A percentile compares a stretch with the other conserved stretches of the same genome.
Conservation (phyloP, 1,140 invertebrate species). For the Oncopeltus fasciatus region DNA sequence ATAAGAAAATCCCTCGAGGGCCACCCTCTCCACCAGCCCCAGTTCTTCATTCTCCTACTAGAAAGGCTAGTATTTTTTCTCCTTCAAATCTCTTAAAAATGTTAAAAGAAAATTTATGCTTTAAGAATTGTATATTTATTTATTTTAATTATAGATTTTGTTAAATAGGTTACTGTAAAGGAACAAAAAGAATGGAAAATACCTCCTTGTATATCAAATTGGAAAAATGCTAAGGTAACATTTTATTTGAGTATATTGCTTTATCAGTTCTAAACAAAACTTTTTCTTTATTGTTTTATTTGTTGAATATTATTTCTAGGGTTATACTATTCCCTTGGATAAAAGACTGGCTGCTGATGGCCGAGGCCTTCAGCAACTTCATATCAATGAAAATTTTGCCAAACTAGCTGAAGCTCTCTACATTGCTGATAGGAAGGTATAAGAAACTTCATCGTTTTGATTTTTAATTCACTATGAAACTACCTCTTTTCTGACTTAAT, state of each 20-base stretch:
- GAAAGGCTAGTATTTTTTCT: slow-evolving; percentile 44
- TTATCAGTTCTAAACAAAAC: too few relatives aligned
- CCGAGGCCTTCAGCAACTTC: slow-evolving; percentile 86
- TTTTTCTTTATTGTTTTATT: neutral
- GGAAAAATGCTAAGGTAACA: slow-evolving; percentile 92
- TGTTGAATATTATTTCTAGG: slow-evolving; percentile 32
- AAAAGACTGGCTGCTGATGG: slow-evolving; percentile 97
- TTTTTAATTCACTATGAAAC: too few relatives aligned
- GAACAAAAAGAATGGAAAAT: slow-evolving; percentile 99
- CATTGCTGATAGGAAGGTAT: slow-evolving; percentile 86
- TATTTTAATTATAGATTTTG: neutral
- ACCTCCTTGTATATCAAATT: slow-evolving; percentile 97
- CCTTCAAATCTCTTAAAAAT: neutral
- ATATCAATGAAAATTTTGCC: slow-evolving; percentile 98
- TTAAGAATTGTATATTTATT: neutral
- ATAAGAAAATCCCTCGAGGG: slow-evolving; percentile 89
- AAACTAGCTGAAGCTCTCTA: slow-evolving; percentile 94
- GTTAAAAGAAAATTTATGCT: slow-evolving; percentile 5
- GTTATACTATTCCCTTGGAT: slow-evolving; percentile 96
- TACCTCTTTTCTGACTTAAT: too few relatives aligned
- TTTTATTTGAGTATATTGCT: neutral
- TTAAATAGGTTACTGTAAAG: slow-evolving; percentile 66
- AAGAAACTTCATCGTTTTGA: neutral
- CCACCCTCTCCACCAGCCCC: slow-evolving; percentile 95
- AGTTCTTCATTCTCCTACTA: slow-evolving; percentile 92